Conservation (phyloP, 2,113 vertebrate genomes). For the Fulmarus glacialis region DNA sequence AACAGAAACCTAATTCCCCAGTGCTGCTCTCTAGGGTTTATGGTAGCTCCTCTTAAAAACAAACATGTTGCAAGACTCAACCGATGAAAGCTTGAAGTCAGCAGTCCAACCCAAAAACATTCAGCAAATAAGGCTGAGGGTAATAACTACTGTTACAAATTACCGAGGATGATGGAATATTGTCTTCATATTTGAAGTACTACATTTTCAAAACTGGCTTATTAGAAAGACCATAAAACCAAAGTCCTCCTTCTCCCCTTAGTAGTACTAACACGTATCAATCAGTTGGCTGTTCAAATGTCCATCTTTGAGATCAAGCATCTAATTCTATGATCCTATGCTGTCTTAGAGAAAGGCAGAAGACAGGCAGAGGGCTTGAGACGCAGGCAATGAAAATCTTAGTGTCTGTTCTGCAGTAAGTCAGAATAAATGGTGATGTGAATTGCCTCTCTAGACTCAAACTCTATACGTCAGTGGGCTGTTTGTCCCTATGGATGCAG, state of each 20-base stretch:
- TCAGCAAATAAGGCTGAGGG: background rate
- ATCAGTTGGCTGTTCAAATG: background rate
- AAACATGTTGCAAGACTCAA: background rate
- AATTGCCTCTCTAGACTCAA: background rate
- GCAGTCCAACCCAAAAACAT: background rate
- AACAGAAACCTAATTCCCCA: background rate
- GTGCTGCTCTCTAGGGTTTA: background rate
- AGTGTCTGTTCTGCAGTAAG: background rate
- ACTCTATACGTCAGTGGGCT: background rate
- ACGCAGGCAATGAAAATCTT: background rate
- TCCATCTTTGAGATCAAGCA: background rate
- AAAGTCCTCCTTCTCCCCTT: background rate
- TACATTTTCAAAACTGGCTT: background rate
- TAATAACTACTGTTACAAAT: background rate
- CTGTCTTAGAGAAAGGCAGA: background rate
- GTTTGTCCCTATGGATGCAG: background rate
- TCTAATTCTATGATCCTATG: background rate
- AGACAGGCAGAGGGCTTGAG: background rate
- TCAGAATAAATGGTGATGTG: background rate
- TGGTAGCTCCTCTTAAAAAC: background rate
- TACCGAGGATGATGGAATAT: background rate
- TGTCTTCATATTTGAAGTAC: background rate
- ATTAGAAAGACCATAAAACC: background rate
- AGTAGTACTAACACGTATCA: background rate
- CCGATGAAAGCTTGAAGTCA: background rate